Base-by-base conservation (phyloP, 1,140 invertebrate species). In the Drosophila parvula region DNA sequence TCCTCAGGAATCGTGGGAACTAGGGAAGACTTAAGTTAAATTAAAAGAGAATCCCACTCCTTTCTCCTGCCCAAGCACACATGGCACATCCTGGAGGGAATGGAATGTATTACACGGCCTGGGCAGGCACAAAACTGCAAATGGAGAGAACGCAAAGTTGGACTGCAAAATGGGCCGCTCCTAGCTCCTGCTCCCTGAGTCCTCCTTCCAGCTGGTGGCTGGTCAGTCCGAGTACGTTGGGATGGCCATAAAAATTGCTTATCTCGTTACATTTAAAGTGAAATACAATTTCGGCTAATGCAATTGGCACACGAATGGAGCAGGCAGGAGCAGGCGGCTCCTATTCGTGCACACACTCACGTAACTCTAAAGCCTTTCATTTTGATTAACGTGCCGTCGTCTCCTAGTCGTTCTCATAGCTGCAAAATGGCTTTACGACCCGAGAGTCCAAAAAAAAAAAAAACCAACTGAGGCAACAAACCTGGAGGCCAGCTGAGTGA, bases 281-380 rank as follows among this genome's bases (percentile, higher is more conserved):
- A 89, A 84, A 78, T 81, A 84, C 85, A 84, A 84, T 90, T 55
- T 90, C 74, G 78, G 51, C 81, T 89, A 90, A 88, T 88, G 84
- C 85, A 84, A 90, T 89, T 81, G 84, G 62, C 74, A 80, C 56
- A 89, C 70, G 44, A 57, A 70, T 22, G n/a, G 48, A 55, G 14
- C 45, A 45, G 34, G 45, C 16, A 50, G 43, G 4, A 40, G n/a
- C n/a, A n/a, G 18, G 22, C 36, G 45, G 38, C 51, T 38, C 16
- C 48, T 18, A 28, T 27, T 40, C 64, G 61, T 68, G 36, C 27
- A 50, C 36, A 27, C 28, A 69, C 65, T 58, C 65, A 71, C 68
- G 68, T 71, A 71, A 48, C 51, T 38, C 51, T 71, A 78, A 62
- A 62, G 43, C 74, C 57, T 70, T 76, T 70, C 40, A 38, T 78